Conservation (phyloP, 1,140 invertebrate species). For the Drosophila nasuta region DNA sequence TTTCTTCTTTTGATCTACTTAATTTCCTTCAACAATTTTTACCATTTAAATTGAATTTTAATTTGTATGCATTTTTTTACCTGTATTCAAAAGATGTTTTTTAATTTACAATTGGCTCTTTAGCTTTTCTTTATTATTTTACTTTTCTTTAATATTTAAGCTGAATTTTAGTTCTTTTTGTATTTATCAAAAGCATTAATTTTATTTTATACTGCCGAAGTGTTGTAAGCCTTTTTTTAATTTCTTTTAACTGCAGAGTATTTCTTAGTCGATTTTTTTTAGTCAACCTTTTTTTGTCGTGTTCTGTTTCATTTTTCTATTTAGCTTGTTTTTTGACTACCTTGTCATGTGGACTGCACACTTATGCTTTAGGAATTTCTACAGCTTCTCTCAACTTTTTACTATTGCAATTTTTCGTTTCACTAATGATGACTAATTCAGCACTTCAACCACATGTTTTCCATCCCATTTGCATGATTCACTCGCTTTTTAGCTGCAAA, state of each 20-base stretch:
- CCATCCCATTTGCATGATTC: slow-evolving; percentile 61
- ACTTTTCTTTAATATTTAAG: no score
- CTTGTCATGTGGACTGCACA: slow-evolving; percentile 37
- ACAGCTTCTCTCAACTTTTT: slow-evolving; percentile 50
- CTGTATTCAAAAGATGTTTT: no score
- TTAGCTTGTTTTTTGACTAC: slow-evolving; percentile 6
- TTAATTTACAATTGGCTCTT: no score
- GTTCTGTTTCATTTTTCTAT: background rate
- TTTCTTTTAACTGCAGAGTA: slow-evolving; percentile 1
- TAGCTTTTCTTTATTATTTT: no score
- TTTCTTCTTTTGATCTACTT: no score
- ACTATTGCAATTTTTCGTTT: slow-evolving; percentile 69
- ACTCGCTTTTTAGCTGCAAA: slow-evolving; percentile 57
- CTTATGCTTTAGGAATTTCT: slow-evolving; percentile 72
- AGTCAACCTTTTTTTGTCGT: background rate
- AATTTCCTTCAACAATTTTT: no score
- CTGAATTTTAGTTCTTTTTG: no score
- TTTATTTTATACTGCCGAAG: no score
- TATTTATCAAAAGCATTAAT: no score
- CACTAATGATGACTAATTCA: slow-evolving; percentile 76
- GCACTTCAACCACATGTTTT: slow-evolving; percentile 34
- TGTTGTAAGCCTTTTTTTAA: background rate
- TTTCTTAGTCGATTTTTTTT: background rate
- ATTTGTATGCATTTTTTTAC: no score
- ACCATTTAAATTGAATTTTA: no score